Base-by-base conservation (phyloP, 1,140 invertebrate species). In the Trypoxylus dichotomus region DNA sequence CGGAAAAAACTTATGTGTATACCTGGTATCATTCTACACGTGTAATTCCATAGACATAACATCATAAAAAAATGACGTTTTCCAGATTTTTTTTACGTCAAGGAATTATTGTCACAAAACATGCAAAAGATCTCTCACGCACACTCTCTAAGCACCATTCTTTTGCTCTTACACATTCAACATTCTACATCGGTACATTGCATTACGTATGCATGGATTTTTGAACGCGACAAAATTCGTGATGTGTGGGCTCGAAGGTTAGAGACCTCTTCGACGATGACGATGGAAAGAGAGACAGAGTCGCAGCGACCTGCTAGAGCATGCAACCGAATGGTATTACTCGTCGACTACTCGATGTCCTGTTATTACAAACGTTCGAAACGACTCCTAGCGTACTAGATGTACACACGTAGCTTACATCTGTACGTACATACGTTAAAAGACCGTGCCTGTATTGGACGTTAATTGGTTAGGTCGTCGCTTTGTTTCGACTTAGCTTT, bases 161-260 rank as follows among this genome's bases (percentile, higher is more conserved):
- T 19, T 58, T 5, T 21, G 47, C 21, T 37, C 32, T 10, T 68
- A 24, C 27, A 68, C 13, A 24, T 68, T 27, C 60, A 21, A 29
- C 13, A 29, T 29, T 5, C 13, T 15, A 5, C 21, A 25, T 68
- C 13, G 11, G 21, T 29, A 68, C 21, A 24, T 15, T 13, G 11
- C 13, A 68, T 68, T 10, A n/a, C 60, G 27, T 68, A 68, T 68
- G 60, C 24, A 68, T 68, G 24, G 21, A 10, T n/a, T 27, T 68
- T 68, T 24, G 60, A 29, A 68, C 60, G 60, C 60, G 60, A 68
- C 60, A 68, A 68, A 68, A 68, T 68, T 68, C 60, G 60, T 68
- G 60, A 68, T 68, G 60, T 68, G 60, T 68, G 60, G 60, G 60
- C 60, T 27, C 19, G 21, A 68, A 68, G 60, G 60, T 68, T 24